Percentiles rank a stretch among this genome's conserved stretches.
phyloP scores from a whole-genome alignment of 2,888 invertebrate species.

The Drosophila setosimentum region DNA sequence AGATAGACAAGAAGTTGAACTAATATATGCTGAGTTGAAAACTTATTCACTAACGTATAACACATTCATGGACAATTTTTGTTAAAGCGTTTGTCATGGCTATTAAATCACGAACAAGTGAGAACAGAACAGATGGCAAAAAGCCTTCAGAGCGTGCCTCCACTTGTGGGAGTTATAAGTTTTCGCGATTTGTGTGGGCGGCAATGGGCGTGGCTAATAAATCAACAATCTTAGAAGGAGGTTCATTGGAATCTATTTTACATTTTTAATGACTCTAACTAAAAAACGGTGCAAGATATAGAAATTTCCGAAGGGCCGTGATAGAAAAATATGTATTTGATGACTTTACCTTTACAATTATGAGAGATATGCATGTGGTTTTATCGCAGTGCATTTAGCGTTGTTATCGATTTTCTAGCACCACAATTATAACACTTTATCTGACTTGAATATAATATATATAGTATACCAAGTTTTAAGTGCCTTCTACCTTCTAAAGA shows the following conservation, averaged over 20 bases:
- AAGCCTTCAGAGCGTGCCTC: neutral
- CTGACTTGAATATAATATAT: neutral
- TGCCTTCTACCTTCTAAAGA: neutral
- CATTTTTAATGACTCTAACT: neutral
- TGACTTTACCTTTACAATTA: neutral
- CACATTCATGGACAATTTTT: neutral
- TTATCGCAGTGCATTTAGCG: neutral
- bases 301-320: neutral
- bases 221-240: neutral
- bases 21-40: neutral
- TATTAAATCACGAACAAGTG: neutral
- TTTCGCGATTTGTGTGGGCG: neutral
- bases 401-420: neutral
- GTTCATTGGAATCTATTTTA: neutral
- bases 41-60: neutral
- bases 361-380: fast-evolving
- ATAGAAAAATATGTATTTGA: neutral
- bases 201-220: neutral
- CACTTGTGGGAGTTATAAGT: neutral
- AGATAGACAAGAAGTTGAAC: neutral
- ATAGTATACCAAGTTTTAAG: neutral
- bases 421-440: neutral
- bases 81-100: neutral
- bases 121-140: neutral
- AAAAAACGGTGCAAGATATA: neutral